Evolutionary conservation across 1,140 invertebrate species (phyloP).

Genomic region (Lordiphosa stackelbergi): DNA sequence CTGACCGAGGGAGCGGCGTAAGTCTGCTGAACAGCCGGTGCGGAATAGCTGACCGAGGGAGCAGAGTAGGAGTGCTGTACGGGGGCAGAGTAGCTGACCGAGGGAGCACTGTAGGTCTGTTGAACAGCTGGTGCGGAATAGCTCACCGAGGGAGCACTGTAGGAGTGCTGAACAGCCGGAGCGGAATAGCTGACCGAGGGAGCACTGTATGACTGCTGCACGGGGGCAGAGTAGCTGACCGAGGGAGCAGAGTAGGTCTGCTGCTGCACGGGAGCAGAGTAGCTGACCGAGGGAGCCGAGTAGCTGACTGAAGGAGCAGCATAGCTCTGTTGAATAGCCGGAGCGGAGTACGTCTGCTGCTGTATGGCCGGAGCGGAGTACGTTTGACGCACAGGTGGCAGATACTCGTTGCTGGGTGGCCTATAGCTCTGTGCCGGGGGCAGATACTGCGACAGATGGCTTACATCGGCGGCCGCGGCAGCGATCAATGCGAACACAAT

Average conservation of each 20-base stretch:
- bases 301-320: constrained; percentile 19
- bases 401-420: constrained; percentile 45
- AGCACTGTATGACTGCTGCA: constrained; percentile 23
- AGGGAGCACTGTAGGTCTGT: constrained; percentile 35
- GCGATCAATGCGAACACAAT: constrained; percentile 70
- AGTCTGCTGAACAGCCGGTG: constrained; percentile 34
- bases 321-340: constrained; percentile 28
- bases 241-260: too few species aligned
- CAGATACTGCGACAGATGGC: constrained; percentile 64
- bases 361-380: constrained; percentile 30
- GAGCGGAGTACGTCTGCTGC: constrained; percentile 20
- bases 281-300: constrained; percentile 15
- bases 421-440: constrained; percentile 22
- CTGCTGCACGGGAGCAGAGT: constrained; percentile 15
- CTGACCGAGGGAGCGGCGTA: constrained; percentile 21
- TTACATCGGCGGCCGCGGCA: constrained; percentile 69
- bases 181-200: constrained; percentile 31
- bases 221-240: constrained; percentile 27
- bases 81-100: constrained; percentile 38
- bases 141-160: constrained; percentile 15
- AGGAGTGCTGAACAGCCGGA: neutral
- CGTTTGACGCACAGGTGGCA: constrained; percentile 49
- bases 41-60: constrained; percentile 6
- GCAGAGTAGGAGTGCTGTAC: constrained; percentile 32
- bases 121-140: constrained; percentile 36